These are phyloP conservation scores for Endomychus coccineus DNA, from an alignment of 2,888 invertebrate genomes.

Conservation along the genomic window DNA sequence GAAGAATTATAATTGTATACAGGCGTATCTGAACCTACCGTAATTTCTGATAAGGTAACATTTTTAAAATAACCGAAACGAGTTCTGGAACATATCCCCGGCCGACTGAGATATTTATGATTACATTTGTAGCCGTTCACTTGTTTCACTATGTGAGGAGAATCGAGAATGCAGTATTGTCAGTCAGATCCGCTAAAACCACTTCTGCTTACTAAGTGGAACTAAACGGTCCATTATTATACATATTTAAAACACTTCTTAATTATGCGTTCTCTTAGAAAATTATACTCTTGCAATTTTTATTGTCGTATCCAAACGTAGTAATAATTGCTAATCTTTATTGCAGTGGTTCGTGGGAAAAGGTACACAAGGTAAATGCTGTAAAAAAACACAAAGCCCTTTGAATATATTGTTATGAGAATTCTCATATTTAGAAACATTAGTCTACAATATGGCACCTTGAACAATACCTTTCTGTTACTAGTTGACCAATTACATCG, in stretches of 20 bases:
- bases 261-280: no score
- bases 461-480: no score
- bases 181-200: constrained; percentile 33
- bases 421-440: no score
- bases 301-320: no score
- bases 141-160: constrained; percentile 40
- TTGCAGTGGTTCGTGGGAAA: no score
- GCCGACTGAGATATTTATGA: constrained; percentile 40
- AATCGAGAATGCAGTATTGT: constrained; percentile 39
- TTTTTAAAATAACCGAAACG: constrained; percentile 39
- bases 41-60: constrained; percentile 40
- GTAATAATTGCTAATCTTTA: no score
- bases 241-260: constrained; percentile 17
- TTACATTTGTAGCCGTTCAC: constrained; percentile 41
- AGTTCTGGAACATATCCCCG: constrained; percentile 33
- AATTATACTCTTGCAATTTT: no score
- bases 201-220: constrained; percentile 11
- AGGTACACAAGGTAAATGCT: no score
- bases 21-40: constrained; percentile 37
- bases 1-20: constrained; percentile 38
- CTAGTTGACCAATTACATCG: no score
- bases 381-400: no score
- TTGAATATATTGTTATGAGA: no score
- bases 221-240: constrained; percentile 17
- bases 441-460: no score